Base-by-base conservation (phyloP, 2,888 invertebrate species). In the Suillia variegata region DNA sequence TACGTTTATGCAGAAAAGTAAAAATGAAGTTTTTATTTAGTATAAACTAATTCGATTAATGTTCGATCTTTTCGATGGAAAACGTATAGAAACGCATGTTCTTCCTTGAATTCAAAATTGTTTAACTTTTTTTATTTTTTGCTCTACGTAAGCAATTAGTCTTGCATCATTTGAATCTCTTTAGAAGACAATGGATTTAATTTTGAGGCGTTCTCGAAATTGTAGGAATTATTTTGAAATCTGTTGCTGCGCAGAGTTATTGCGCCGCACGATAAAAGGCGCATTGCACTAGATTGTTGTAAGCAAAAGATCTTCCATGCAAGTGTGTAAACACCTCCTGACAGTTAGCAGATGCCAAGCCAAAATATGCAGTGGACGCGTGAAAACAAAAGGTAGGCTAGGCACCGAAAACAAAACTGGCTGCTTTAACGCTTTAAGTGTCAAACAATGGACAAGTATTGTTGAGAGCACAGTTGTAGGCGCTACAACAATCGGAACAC, bases 91-190 rank as follows among this genome's bases (percentile, higher is more conserved):
- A n/a, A n/a, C n/a, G n/a, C n/a, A n/a, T n/a, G n/a, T n/a, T n/a
- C n/a, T n/a, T n/a, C n/a, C n/a, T n/a, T n/a, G n/a, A n/a, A n/a
- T n/a, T n/a, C n/a, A n/a, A n/a, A n/a, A n/a, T n/a, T n/a, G n/a
- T n/a, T n/a, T n/a, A n/a, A n/a, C n/a, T n/a, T n/a, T n/a, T n/a
- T n/a, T n/a, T n/a, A n/a, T n/a, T n/a, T n/a, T n/a, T n/a, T n/a
- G 38, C n/a, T 13, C 38, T 18, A 66, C 67, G 65, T 62, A 67
- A 73, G 70, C 73, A 75, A 73, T 73, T 73, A 73, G 75, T 70
- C 67, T 65, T 69, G 74, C 75, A 68, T 73, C 75, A 75, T 74
- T 74, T 73, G 71, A 75, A 70, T 65, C 73, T 73, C 73, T 73
- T 73, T 74, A 74, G 74, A 71, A 74, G 69, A 76, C 75, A 73